Evolutionary conservation across 2,888 invertebrate genomes (phyloP).

Genomic region (Zhengitettix transpicula): DNA sequence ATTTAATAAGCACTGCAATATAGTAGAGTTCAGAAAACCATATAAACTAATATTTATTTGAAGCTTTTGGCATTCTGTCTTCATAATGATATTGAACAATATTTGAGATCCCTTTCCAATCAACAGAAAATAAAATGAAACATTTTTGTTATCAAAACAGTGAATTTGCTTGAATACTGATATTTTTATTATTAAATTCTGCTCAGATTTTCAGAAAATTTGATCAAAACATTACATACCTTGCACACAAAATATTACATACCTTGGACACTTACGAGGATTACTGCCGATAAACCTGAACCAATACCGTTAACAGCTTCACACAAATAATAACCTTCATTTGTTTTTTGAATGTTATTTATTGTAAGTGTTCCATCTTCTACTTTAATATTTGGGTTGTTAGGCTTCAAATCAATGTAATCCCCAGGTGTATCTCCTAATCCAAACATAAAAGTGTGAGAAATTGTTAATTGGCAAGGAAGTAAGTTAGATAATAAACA

Average conservation of each 20-base stretch:
- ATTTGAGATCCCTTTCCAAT: no score
- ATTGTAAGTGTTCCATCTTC: slow-evolving; percentile 87
- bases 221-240: slow-evolving; percentile 39
- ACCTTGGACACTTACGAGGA: slow-evolving; percentile 88
- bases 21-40: no score
- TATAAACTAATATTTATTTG: no score
- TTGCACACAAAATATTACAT: slow-evolving; percentile 48
- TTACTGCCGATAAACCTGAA: slow-evolving; percentile 84
- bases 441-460: slow-evolving; percentile 7
- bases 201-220: no score
- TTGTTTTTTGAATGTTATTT: slow-evolving; percentile 78
- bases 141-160: no score
- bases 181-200: no score
- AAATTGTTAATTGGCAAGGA: background rate
- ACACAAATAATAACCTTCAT: slow-evolving; percentile 89
- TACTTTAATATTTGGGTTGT: slow-evolving; percentile 78
- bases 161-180: no score
- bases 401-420: slow-evolving; percentile 81
- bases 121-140: no score
- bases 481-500: no score
- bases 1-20: no score
- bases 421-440: slow-evolving; percentile 79
- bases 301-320: slow-evolving; percentile 94
- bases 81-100: no score
- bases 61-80: no score